Evolutionary conservation across 2,888 invertebrate species (phyloP).

Genomic region (Pristionchus maxplancki): DNA sequence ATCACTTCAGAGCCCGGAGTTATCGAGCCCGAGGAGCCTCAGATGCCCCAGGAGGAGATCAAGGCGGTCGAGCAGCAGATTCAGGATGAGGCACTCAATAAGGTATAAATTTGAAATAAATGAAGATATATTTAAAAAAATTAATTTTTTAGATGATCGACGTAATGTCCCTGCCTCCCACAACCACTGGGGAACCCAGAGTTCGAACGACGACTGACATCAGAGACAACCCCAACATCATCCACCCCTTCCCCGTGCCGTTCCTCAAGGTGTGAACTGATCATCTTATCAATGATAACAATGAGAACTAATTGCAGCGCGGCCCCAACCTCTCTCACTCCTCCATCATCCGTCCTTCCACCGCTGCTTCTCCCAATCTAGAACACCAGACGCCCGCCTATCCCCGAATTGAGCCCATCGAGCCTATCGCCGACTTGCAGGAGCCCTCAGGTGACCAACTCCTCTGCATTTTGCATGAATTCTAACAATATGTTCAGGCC

Average conservation of each 20-base stretch:
- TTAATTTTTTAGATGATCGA: constrained; percentile 21
- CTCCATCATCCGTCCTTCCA: constrained; percentile 16
- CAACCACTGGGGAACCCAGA: constrained; percentile 51
- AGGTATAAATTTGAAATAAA: background rate
- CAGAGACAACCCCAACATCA: constrained; percentile 60
- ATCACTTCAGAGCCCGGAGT: constrained; percentile 16
- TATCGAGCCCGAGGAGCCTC: background rate
- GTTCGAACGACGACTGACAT: constrained; percentile 55
- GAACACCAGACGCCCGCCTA: background rate
- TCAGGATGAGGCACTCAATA: constrained; percentile 43
- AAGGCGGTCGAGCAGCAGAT: background rate
- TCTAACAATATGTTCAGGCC: too few species aligned
- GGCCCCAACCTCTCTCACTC: constrained; percentile 57
- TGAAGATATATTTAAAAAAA: background rate
- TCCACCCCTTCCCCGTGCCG: constrained; percentile 76
- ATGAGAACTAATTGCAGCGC: constrained; percentile 53
- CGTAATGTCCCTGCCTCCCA: constrained; percentile 39
- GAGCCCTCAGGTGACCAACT: too few species aligned
- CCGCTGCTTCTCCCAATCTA: constrained; percentile 34
- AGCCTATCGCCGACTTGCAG: constrained; percentile 10
- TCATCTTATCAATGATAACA: background rate
- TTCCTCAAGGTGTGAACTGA: constrained; percentile 65
- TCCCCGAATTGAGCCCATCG: background rate
- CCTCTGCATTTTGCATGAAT: too few species aligned
- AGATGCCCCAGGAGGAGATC: background rate